Evolutionary conservation across 2,113 vertebrate species (phyloP).

Genomic region (Centropus bengalensis): DNA sequence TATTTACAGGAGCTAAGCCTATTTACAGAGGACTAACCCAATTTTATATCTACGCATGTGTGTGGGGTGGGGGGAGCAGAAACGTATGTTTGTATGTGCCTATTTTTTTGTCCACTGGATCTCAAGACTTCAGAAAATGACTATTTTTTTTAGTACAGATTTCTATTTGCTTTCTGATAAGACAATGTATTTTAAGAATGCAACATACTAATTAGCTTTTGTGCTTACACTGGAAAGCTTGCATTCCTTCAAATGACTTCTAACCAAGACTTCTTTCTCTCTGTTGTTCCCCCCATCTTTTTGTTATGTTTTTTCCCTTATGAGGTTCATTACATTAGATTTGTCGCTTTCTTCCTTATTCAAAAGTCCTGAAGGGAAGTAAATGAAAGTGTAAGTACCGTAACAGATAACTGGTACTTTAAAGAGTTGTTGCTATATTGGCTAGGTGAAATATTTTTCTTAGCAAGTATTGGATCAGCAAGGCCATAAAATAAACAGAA

Average conservation of each 20-base stretch:
- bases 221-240: slow-evolving; percentile 18
- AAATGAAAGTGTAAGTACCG: slow-evolving; percentile 4
- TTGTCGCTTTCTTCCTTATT: slow-evolving; percentile 16
- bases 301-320: background rate
- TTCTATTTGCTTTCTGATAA: slow-evolving; percentile 2
- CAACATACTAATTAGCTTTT: slow-evolving; percentile 20
- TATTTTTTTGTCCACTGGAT: background rate
- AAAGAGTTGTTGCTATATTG: background rate
- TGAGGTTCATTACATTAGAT: background rate
- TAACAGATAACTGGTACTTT: slow-evolving; percentile 2
- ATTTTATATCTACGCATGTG: background rate
- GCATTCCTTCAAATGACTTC: slow-evolving; percentile 2
- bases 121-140: background rate
- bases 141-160: background rate
- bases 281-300: background rate
- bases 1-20: slow-evolving; percentile 45
- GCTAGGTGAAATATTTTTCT: slow-evolving; percentile 13
- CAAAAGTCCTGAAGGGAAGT: slow-evolving; percentile 5
- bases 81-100: background rate
- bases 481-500: background rate
- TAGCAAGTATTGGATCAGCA: background rate
- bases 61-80: background rate
- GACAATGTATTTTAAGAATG: slow-evolving; percentile 18
- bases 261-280: background rate
- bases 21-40: slow-evolving; percentile 48